Base-by-base conservation (phyloP, 2,888 invertebrate species). In the Cryptops parisi region DNA sequence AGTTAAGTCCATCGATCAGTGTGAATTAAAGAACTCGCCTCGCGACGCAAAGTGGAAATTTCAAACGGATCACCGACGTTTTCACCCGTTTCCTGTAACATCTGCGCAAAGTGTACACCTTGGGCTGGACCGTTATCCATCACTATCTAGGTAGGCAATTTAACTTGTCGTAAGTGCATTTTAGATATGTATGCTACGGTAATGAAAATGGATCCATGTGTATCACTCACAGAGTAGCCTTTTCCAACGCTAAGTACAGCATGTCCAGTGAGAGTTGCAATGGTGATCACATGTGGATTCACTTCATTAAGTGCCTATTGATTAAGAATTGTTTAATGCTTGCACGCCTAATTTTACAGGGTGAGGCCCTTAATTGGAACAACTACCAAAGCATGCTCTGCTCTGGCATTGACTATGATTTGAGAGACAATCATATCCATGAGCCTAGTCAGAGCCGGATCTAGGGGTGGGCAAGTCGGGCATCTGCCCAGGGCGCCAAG, bases 241-340 rank as follows among this genome's bases (percentile, higher is more conserved):
- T 64, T 64, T 27, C 74, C 74, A 61, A 68, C 66, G 19, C 72
- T 70, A 53, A 82, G 68, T 58, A 72, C 72, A 45, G 88, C 88
- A 69, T 90, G 90, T 0, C 88, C 88, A 5, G 91, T 91, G 55
- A 93, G 74, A 15, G 93, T 93, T 46, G 91, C 91, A 62, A 93
- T 76, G 4, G 90, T 91, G 69, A 88, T 87, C 53, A 96, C 69
- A 70, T 87, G 85, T 6, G 91, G 84, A 70, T 82, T 80, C 5
- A 78, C 74, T 58, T 84, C 79, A 57, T 74, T 70, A 15, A 76
- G 61, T 3, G 87, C 89, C 64, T 56, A 40, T 23, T 41, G 17
- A 43, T n/a, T n/a, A n/a, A n/a, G n/a, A n/a, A n/a, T n/a, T n/a
- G n/a, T n/a, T n/a, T n/a, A n/a, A n/a, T n/a, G n/a, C n/a, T n/a